Evolutionary conservation across 2,797 vertebrate genomes (phyloP).

Genomic region (Lacerta agilis): DNA sequence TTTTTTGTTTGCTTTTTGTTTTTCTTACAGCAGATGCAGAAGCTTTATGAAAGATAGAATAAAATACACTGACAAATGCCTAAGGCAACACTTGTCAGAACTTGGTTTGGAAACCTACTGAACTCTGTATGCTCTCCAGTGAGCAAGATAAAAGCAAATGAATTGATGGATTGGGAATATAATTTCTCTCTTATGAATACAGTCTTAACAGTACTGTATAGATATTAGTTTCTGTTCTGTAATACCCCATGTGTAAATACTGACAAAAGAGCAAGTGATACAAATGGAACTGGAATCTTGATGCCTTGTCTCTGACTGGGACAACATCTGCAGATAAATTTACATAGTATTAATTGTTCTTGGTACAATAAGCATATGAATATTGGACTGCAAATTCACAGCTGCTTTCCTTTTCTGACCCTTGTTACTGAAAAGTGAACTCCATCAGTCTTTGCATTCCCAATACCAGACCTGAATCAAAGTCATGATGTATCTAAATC

Average conservation of each 20-base stretch:
- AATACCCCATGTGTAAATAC: constrained; percentile 6
- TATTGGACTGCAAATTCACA: not conserved
- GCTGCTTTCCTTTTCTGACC: not conserved
- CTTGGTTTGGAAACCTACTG: not conserved
- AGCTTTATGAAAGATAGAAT: not conserved
- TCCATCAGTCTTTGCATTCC: rapidly evolving
- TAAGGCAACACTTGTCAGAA: constrained; percentile 9
- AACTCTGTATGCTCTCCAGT: not conserved
- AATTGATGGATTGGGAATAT: constrained; percentile 6
- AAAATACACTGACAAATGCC: too few relatives aligned
- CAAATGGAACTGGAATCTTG: constrained; percentile 6
- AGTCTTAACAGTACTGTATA: not conserved
- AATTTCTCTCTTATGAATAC: not conserved
- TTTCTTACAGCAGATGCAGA: not conserved
- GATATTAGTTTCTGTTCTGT: not conserved
- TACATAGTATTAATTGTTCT: not conserved
- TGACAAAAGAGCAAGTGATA: not conserved
- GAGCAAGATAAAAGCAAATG: not conserved
- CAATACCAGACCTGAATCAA: not conserved
- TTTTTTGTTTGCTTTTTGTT: not conserved
- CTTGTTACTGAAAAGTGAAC: not conserved
- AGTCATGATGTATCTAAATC: not conserved
- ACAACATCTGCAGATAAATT: not conserved
- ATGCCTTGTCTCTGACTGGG: not conserved
- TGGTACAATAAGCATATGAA: not conserved